Evolutionary conservation across 2,888 invertebrate genomes (phyloP), one percentile per base, ranked within the genome.

Genomic region (Bellardia pandia): DNA sequence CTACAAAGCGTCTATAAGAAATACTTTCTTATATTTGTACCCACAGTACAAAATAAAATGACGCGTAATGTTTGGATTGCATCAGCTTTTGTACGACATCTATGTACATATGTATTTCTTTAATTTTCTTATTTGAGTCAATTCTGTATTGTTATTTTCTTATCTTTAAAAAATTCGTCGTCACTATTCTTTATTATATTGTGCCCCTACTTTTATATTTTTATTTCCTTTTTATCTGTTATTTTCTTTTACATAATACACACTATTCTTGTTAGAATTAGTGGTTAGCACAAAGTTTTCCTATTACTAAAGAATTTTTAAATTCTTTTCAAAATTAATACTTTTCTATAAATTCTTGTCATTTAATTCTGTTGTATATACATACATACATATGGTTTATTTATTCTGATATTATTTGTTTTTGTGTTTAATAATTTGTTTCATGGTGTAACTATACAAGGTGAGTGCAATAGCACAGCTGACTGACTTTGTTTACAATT

Each of bases 41-140:
- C 56, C 56, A 56, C 3, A 60, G 13, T 13, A 23, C 40, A 72
- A 40, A 42, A 66, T 37, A 78, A 78, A 77, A 9, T 42, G 51
- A 79, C 78, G 72, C 75, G 80, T 85, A 80, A 66, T 85, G 62
- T 71, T 64, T 80, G 40, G 58, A 86, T 86, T 81, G 77, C 86
- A 82, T 82, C 86, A 82, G 77, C 66, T 48, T 42, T 71, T 66
- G 23, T 23, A 42, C 13, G 8, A 6, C 11, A 13, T 51, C 23
- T 4, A 37, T 37, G 37, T 37, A 37, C 37, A 4, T 37, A 37
- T 5, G 1, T 37, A 37, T 5, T 11, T 14, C 8, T 71, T 56
- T 9, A 23, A 13, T 56, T 81, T 64, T 45, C 3, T 9, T 23
- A 51, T 69, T 42, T 40, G 0, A 16, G 9, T 77, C 14, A 40